Percentiles rank a stretch among this genome's conserved stretches.
Evolutionary conservation across 1,140 invertebrate species (phyloP).

Genomic region (Coboldia fuscipes): DNA sequence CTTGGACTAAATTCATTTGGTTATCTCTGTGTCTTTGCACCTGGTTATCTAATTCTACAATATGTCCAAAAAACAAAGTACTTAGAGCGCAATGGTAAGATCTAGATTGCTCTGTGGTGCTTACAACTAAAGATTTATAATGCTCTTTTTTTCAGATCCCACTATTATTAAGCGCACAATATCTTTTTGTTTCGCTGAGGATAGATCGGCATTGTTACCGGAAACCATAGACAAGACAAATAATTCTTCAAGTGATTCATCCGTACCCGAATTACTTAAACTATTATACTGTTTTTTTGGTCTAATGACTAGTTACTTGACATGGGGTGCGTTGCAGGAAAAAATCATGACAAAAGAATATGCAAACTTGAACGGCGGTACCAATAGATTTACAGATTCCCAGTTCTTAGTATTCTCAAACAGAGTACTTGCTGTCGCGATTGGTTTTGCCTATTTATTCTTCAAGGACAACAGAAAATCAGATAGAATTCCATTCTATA

Average conservation of each 20-base stretch:
- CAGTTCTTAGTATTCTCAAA: constrained; percentile 93
- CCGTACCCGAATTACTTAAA: constrained; percentile 31
- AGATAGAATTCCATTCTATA: constrained; percentile 61
- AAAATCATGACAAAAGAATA: constrained; percentile 81
- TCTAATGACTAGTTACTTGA: constrained; percentile 73
- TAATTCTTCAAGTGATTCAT: constrained; percentile 19
- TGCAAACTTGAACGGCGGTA: constrained; percentile 24
- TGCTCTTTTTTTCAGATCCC: constrained; percentile 10
- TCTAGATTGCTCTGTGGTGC: not conserved
- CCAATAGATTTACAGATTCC: constrained; percentile 67
- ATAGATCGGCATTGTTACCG: constrained; percentile 13
- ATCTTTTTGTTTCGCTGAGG: not conserved
- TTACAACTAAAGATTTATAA: not conserved
- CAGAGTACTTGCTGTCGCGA: constrained; percentile 61
- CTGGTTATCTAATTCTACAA: constrained; percentile 64
- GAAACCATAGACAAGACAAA: constrained; percentile 15
- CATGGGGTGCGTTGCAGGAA: constrained; percentile 88
- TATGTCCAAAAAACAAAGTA: constrained; percentile 64
- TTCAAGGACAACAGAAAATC: constrained; percentile 12
- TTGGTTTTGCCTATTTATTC: constrained; percentile 37
- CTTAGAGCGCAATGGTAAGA: constrained; percentile 54
- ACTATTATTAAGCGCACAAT: constrained; percentile 1
- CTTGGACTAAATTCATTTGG: constrained; percentile 62
- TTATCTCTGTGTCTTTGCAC: constrained; percentile 74
- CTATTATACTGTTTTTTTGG: constrained; percentile 67